A percentile compares a stretch with the other conserved stretches of the same genome.
Conservation (phyloP, 2,888 invertebrate genomes). For the Synergus umbraculus region DNA sequence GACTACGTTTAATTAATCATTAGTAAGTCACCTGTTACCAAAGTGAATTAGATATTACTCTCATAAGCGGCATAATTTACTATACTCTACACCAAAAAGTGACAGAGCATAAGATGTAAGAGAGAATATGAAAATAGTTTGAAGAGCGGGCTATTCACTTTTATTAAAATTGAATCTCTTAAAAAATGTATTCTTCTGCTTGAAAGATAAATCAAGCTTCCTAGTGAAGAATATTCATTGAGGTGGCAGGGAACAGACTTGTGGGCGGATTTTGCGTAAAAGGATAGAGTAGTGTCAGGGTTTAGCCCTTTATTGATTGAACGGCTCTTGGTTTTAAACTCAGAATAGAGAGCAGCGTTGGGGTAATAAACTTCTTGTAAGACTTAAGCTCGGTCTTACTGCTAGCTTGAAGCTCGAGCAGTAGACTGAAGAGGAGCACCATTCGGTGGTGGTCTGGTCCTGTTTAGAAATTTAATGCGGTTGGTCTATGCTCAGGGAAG, state of each 20-base stretch:
- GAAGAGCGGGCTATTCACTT: neutral
- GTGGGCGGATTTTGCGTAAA: slow-evolving; percentile 44
- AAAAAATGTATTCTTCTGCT: slow-evolving; percentile 1
- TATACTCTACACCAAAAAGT: neutral
- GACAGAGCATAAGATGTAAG: neutral
- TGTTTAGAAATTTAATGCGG: slow-evolving; percentile 65
- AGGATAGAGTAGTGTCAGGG: slow-evolving; percentile 23
- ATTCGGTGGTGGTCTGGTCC: slow-evolving; percentile 45
- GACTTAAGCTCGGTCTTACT: slow-evolving; percentile 46
- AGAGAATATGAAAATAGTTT: slow-evolving; percentile 14
- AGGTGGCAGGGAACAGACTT: slow-evolving; percentile 33
- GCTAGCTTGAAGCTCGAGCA: slow-evolving; percentile 22
- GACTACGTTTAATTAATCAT: no score
- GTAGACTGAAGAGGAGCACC: slow-evolving; percentile 42
- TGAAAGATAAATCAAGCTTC: slow-evolving; percentile 21
- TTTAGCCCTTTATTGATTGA: slow-evolving; percentile 55
- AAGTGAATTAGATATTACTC: neutral
- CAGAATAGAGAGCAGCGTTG: slow-evolving; percentile 44
- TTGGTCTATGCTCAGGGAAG: slow-evolving; percentile 48
- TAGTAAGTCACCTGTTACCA: no score
- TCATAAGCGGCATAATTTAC: neutral
- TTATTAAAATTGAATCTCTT: slow-evolving; percentile 28
- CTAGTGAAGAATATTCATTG: neutral
- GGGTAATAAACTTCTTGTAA: slow-evolving; percentile 53
- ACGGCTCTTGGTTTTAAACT: slow-evolving; percentile 51